A percentile compares a stretch with the other conserved stretches of the same genome.
Conservation (phyloP, 2,888 invertebrate species). For the Drosophila mettleri region DNA sequence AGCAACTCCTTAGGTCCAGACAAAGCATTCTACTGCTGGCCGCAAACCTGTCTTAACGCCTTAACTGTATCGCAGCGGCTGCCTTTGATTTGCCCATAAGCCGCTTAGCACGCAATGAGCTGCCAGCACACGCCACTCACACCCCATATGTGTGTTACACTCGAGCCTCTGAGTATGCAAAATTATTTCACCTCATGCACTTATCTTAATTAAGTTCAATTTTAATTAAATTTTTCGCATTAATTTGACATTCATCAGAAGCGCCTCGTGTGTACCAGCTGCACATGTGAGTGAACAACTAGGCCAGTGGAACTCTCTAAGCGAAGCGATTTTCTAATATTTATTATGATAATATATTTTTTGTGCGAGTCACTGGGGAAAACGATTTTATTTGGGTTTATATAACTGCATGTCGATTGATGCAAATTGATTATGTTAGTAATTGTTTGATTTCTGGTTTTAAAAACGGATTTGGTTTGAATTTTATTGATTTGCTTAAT, state of each 20-base stretch:
- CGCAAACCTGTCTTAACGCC: conserved; percentile 17
- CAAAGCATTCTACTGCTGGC: background rate
- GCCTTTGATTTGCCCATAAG: conserved; percentile 48
- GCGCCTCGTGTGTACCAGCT: background rate
- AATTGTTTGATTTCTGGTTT: too few species aligned
- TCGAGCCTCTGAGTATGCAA: conserved; percentile 11
- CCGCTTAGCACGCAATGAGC: conserved; percentile 53
- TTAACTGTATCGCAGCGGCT: conserved; percentile 47
- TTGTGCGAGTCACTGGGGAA: background rate
- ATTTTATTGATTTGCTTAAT: too few species aligned
- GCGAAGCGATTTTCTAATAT: background rate
- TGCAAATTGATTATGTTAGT: background rate
- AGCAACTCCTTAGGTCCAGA: conserved; percentile 4
- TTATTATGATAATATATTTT: background rate
- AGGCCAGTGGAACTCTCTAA: conserved; percentile 18
- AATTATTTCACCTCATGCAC: conserved; percentile 46
- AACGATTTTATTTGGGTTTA: background rate
- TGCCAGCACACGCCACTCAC: background rate
- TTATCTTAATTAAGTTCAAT: conserved; percentile 67
- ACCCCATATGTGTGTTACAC: conserved; percentile 3
- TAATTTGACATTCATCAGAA: conserved; percentile 40
- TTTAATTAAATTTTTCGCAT: conserved; percentile 69
- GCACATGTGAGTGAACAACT: background rate
- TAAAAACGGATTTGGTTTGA: too few species aligned
- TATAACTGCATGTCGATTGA: background rate